Percentiles rank a stretch among this genome's conserved stretches.
Conservation (phyloP, 2,113 vertebrate species). For the Megaceryle maxima region DNA sequence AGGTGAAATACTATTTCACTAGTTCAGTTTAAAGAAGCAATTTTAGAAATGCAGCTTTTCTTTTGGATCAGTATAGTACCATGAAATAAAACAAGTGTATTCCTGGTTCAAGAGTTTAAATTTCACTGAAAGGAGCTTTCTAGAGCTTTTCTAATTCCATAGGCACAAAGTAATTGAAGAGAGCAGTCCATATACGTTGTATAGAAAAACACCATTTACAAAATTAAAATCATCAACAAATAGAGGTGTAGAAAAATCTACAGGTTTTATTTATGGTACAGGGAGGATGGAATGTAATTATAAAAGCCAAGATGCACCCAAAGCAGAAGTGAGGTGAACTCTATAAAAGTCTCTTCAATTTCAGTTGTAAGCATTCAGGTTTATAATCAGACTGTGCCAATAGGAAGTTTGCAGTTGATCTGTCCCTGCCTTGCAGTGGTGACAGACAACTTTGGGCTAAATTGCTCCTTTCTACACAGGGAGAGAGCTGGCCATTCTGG, state of each 20-base stretch:
- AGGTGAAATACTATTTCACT: background rate
- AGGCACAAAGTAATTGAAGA: background rate
- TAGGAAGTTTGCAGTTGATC: background rate
- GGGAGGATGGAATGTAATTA: slow-evolving; percentile 43
- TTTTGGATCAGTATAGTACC: background rate
- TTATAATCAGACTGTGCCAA: background rate
- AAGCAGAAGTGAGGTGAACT: background rate
- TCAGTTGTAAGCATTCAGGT: background rate
- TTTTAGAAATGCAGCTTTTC: background rate
- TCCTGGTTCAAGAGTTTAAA: background rate
- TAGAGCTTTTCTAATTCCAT: background rate
- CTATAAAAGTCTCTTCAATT: background rate
- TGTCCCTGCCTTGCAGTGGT: background rate
- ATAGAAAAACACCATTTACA: background rate
- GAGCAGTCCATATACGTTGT: background rate
- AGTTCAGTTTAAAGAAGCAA: background rate
- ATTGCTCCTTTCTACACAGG: background rate
- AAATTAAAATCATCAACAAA: background rate
- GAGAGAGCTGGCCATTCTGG: background rate
- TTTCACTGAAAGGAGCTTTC: background rate
- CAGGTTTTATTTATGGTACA: slow-evolving; percentile 39
- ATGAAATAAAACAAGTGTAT: background rate
- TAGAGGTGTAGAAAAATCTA: slow-evolving; percentile 33
- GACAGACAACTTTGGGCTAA: background rate
- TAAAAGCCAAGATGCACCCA: slow-evolving; percentile 19